Percentiles rank a stretch among this genome's conserved stretches.
Evolutionary conservation across 2,113 vertebrate species (phyloP).

Genomic region (Fregata magnificens): DNA sequence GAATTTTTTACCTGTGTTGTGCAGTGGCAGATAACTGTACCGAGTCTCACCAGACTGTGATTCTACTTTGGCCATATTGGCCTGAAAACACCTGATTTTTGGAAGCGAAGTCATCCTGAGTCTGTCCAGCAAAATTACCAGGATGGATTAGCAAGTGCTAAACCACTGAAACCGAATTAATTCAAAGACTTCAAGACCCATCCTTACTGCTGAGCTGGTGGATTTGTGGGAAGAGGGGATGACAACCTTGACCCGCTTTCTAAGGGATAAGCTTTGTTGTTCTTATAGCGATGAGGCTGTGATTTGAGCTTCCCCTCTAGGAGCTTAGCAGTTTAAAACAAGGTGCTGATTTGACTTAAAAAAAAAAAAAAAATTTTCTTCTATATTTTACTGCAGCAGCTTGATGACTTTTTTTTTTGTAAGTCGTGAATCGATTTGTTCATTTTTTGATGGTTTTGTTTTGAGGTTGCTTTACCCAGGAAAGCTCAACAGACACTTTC

Average conservation of each 20-base stretch:
- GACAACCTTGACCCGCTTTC: not conserved
- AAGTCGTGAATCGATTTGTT: not conserved
- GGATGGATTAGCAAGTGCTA: not conserved
- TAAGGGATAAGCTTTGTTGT: not conserved
- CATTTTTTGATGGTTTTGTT: not conserved
- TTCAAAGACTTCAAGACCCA: not conserved
- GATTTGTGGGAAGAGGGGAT: not conserved
- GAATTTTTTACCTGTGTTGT: not conserved
- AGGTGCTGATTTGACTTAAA: not conserved
- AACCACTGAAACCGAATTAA: not conserved
- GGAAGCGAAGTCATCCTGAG: not conserved
- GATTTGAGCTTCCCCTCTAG: not conserved
- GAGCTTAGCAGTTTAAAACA: not conserved
- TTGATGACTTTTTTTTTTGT: not conserved
- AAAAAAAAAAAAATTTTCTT: not conserved
- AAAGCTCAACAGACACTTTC: not conserved
- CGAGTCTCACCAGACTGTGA: not conserved
- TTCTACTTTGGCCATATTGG: slow-evolving; percentile 35
- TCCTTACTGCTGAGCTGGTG: not conserved
- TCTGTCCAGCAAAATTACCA: not conserved
- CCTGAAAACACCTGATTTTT: not conserved
- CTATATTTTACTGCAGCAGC: not conserved
- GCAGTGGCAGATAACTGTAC: not conserved
- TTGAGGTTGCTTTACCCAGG: not conserved
- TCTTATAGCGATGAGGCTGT: not conserved